A percentile compares a stretch with the other conserved stretches of the same genome.
These are phyloP conservation scores for Callipepla californica DNA, from an alignment of 2,113 vertebrate genomes.

Conservation along the genomic window DNA sequence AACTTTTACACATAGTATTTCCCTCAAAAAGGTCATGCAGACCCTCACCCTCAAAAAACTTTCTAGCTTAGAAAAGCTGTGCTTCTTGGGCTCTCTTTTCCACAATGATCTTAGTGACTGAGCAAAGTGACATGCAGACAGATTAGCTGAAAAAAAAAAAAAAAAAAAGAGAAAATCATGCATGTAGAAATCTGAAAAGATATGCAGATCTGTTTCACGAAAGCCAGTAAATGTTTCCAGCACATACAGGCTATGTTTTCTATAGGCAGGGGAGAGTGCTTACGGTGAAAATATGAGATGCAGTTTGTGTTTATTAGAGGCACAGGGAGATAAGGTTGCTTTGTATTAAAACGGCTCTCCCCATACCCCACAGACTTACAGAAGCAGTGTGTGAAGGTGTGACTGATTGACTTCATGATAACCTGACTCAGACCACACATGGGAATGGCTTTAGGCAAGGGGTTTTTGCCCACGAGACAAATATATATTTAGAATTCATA, in stretches of 20 bases:
- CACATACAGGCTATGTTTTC: background rate
- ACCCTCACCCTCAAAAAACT: background rate
- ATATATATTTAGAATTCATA: background rate
- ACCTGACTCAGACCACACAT: constrained; percentile 14
- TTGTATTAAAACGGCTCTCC: constrained; percentile 30
- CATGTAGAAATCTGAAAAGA: background rate
- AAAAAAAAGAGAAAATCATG: background rate
- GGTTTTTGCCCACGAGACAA: background rate
- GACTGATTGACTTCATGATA: background rate
- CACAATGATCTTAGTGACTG: background rate
- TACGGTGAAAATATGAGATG: background rate
- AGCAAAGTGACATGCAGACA: background rate
- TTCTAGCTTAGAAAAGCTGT: background rate
- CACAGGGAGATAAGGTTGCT: background rate
- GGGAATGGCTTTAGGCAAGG: background rate
- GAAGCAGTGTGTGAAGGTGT: background rate
- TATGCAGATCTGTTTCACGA: background rate
- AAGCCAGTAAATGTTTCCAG: background rate
- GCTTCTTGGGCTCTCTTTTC: background rate
- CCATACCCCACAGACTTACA: background rate
- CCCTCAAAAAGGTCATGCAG: background rate
- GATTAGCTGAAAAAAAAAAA: background rate
- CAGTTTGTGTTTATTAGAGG: background rate
- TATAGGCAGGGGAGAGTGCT: background rate
- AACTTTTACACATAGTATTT: background rate